These are phyloP conservation scores for Nematostella vectensis DNA, from an alignment of 92 coral and sea anemone species.

Conservation along the genomic window DNA sequence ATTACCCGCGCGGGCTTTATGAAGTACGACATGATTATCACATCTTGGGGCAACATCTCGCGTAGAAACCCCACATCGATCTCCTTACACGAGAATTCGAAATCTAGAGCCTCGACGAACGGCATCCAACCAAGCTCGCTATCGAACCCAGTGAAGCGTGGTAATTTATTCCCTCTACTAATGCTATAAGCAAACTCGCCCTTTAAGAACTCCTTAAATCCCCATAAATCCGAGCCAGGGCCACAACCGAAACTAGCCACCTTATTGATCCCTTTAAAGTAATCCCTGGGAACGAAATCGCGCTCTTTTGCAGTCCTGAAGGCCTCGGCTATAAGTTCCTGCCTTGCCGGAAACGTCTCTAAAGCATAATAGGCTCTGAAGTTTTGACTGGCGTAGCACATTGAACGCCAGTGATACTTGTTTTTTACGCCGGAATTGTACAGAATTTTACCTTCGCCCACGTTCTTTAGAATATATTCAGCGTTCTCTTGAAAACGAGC, in stretches of 20 bases:
- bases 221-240: conserved; percentile 52
- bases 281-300: conserved; percentile 13
- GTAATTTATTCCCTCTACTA: conserved; percentile 11
- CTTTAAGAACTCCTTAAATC: conserved; percentile 39
- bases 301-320: conserved; percentile 23
- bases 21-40: conserved; percentile 40
- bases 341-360: conserved; percentile 32
- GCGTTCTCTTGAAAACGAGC: conserved; percentile 14
- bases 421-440: conserved; percentile 43
- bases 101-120: conserved; percentile 34
- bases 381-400: conserved; percentile 57
- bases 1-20: conserved; percentile 7
- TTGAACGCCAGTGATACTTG: conserved; percentile 44
- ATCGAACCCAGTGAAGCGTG: conserved; percentile 41
- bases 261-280: conserved; percentile 21
- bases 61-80: conserved; percentile 12
- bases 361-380: conserved; percentile 55
- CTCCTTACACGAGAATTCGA: conserved; percentile 30
- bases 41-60: conserved; percentile 36
- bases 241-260: conserved; percentile 51
- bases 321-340: conserved; percentile 28
- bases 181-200: conserved; percentile 47
- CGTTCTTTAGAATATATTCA: conserved; percentile 35
- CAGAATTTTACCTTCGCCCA: conserved; percentile 43
- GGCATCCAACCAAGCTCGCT: conserved; percentile 63